A percentile compares a stretch with the other conserved stretches of the same genome.
Conservation (phyloP, 2,113 vertebrate genomes). For the Gadus macrocephalus region DNA sequence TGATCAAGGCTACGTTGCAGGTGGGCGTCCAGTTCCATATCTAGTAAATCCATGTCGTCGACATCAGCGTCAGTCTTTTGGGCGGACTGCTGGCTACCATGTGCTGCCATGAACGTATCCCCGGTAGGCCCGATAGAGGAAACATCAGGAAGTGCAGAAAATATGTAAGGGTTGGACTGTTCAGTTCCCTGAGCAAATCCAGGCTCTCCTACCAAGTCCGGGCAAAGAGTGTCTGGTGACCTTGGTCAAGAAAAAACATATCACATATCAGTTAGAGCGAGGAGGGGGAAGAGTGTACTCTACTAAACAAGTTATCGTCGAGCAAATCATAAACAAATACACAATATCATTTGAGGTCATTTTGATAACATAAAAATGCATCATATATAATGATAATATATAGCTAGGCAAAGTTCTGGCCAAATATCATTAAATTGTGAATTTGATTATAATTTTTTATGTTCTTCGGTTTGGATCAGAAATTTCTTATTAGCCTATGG, state of each 20-base stretch:
- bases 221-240: conserved; percentile 39
- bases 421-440: no score
- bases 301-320: no score
- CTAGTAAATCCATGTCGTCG: conserved; percentile 39
- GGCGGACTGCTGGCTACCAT: conserved; percentile 28
- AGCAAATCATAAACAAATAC: neutral
- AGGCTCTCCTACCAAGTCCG: conserved; percentile 64
- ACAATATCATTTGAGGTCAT: neutral
- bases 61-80: conserved; percentile 30
- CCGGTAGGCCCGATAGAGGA: conserved; percentile 48
- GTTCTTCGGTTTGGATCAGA: no score
- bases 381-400: neutral
- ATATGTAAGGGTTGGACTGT: conserved; percentile 45
- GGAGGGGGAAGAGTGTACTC: no score
- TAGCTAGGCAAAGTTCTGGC: no score
- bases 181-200: conserved; percentile 28
- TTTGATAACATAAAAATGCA: neutral
- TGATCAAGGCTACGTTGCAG: conserved; percentile 27
- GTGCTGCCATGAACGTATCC: conserved; percentile 20
- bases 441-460: no score
- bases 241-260: conserved; percentile 22
- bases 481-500: no score
- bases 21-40: conserved; percentile 48
- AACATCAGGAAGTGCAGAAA: conserved; percentile 70
- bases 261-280: no score